phyloP scores from a whole-genome alignment of 2,888 invertebrate genomes.

The Julus scandinavius region DNA sequence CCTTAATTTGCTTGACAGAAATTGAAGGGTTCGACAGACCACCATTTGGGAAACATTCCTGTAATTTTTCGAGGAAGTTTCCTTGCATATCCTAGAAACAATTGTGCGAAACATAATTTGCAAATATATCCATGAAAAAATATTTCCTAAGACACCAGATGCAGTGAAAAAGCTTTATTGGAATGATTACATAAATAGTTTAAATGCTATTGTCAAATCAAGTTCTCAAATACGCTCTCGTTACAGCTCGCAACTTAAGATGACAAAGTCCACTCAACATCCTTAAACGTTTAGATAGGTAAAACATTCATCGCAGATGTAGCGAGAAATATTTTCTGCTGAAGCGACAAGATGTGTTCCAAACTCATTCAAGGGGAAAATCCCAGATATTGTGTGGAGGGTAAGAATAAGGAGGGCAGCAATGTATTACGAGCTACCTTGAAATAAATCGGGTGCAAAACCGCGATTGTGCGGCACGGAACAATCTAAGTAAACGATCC shows the following conservation, averaged over 20 bases:
- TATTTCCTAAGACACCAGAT: neutral
- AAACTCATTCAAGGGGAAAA: neutral
- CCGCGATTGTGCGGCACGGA: neutral
- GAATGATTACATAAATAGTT: slow-evolving; percentile 20
- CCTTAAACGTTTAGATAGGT: neutral
- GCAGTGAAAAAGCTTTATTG: slow-evolving; percentile 22
- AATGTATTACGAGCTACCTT: neutral
- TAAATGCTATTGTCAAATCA: slow-evolving; percentile 21
- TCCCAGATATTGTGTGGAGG: neutral
- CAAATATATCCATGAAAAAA: too few species aligned
- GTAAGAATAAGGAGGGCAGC: neutral
- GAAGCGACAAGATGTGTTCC: neutral
- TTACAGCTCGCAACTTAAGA: neutral
- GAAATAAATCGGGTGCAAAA: neutral
- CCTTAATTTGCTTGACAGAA: too few species aligned
- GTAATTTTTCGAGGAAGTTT: too few species aligned
- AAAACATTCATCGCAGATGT: neutral
- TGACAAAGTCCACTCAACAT: neutral
- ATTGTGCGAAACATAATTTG: too few species aligned
- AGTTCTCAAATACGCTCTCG: neutral
- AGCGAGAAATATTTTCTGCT: neutral
- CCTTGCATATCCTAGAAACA: too few species aligned
- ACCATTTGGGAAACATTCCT: too few species aligned
- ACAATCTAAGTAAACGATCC: neutral
- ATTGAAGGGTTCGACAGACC: too few species aligned